Percentiles rank a stretch among this genome's conserved stretches.
Conservation (phyloP, 2,113 vertebrate species). For the Sitta europaea region DNA sequence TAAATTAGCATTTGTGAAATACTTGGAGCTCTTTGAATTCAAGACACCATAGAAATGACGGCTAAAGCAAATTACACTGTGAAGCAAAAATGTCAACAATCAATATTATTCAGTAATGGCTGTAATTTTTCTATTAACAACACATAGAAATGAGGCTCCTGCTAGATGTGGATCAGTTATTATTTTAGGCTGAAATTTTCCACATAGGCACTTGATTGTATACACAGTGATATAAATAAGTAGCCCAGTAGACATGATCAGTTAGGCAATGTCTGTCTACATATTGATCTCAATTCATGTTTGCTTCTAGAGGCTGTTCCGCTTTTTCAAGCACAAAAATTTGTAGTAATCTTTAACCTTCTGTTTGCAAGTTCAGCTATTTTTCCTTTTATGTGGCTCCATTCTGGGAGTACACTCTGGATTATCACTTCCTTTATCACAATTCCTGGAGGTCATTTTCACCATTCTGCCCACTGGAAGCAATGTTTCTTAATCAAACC, state of each 20-base stretch:
- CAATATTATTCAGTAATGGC: not conserved
- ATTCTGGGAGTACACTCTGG: not conserved
- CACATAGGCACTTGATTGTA: not conserved
- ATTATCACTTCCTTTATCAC: not conserved
- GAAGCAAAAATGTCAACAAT: not conserved
- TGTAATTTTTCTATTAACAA: not conserved
- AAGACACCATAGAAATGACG: not conserved
- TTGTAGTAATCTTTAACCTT: not conserved
- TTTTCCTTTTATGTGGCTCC: not conserved
- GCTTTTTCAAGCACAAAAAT: not conserved
- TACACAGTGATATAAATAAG: not conserved
- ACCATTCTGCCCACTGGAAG: not conserved
- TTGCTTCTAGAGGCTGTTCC: not conserved
- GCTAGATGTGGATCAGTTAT: not conserved
- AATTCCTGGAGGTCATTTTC: not conserved
- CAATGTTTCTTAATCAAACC: not conserved
- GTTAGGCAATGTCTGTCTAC: not conserved
- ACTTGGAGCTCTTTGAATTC: not conserved
- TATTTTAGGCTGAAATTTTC: not conserved
- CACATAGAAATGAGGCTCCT: not conserved
- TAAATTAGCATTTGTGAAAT: not conserved
- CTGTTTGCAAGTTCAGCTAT: not conserved
- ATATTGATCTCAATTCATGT: not conserved
- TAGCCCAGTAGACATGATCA: not conserved
- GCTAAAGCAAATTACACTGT: not conserved